These are phyloP conservation scores for Papilio elwesi DNA, from an alignment of 2,888 invertebrate genomes.

Conservation along the genomic window DNA sequence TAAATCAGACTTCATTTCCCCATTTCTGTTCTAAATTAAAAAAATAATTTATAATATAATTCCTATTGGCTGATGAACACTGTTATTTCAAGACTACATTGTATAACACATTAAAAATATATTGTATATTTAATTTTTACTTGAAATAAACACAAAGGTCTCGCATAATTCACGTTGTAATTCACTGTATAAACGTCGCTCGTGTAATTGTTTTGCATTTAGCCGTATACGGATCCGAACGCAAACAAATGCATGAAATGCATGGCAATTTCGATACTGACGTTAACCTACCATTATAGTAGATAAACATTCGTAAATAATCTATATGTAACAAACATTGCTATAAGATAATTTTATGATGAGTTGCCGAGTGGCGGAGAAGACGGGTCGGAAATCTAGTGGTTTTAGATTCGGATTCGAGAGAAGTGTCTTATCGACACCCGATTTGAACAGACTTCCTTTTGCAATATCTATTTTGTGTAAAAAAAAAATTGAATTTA, in stretches of 20 bases:
- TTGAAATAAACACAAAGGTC: neutral
- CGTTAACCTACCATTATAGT: constrained; percentile 30
- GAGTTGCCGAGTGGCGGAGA: neutral
- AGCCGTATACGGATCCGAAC: constrained; percentile 4
- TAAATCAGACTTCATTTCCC: no score
- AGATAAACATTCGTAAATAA: constrained; percentile 9
- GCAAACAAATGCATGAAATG: constrained; percentile 30
- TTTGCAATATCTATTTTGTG: no score
- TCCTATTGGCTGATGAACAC: no score
- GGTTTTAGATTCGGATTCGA: no score
- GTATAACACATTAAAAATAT: neutral
- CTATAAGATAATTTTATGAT: constrained; percentile 6
- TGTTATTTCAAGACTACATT: no score
- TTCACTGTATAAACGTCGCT: constrained; percentile 21
- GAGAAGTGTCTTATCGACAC: no score
- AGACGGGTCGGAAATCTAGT: no score
- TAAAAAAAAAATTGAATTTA: no score
- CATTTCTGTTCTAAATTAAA: no score
- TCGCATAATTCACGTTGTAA: constrained; percentile 13
- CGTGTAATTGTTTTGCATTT: constrained; percentile 31
- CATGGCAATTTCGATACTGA: constrained; percentile 11
- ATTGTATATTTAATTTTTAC: neutral
- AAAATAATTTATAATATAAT: no score
- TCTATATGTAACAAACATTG: constrained; percentile 1
- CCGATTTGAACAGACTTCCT: no score